Evolutionary conservation across 2,888 invertebrate species (phyloP).

Genomic region (Notocelia uddmanniana): DNA sequence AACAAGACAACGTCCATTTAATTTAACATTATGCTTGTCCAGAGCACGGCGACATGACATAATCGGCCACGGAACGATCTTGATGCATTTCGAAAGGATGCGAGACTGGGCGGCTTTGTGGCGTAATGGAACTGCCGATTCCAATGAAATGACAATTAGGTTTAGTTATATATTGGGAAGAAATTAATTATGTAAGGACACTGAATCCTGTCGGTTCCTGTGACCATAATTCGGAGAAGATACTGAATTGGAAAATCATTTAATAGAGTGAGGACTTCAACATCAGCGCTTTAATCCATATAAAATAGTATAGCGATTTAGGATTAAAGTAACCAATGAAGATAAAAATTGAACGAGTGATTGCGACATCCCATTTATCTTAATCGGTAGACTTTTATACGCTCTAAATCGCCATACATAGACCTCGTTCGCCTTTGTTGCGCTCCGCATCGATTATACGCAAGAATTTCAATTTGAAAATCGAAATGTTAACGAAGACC

Average conservation of each 20-base stretch:
- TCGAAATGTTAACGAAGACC: conserved; percentile 80
- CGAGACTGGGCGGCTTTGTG: conserved; percentile 18
- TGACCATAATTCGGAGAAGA: neutral
- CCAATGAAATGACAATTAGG: conserved; percentile 14
- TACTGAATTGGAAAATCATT: neutral
- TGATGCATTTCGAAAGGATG: conserved; percentile 21
- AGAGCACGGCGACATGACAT: conserved; percentile 25
- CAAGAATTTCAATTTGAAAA: conserved; percentile 73
- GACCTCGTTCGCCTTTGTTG: conserved; percentile 10
- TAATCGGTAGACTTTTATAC: conserved; percentile 18
- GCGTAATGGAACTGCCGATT: conserved; percentile 1
- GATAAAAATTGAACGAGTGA: neutral
- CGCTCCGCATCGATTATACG: conserved; percentile 60
- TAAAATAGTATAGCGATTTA: neutral
- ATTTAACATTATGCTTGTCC: conserved; percentile 30
- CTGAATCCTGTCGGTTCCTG: neutral
- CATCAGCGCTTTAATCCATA: neutral
- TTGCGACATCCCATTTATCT: conserved; percentile 13
- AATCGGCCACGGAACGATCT: conserved; percentile 23
- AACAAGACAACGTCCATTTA: conserved; percentile 31
- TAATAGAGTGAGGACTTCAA: neutral
- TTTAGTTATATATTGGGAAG: neutral
- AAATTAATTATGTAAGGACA: neutral
- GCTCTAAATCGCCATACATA: conserved; percentile 27
- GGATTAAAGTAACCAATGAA: neutral